Conservation (phyloP, 2,113 vertebrate species). For the Daboia siamensis region DNA sequence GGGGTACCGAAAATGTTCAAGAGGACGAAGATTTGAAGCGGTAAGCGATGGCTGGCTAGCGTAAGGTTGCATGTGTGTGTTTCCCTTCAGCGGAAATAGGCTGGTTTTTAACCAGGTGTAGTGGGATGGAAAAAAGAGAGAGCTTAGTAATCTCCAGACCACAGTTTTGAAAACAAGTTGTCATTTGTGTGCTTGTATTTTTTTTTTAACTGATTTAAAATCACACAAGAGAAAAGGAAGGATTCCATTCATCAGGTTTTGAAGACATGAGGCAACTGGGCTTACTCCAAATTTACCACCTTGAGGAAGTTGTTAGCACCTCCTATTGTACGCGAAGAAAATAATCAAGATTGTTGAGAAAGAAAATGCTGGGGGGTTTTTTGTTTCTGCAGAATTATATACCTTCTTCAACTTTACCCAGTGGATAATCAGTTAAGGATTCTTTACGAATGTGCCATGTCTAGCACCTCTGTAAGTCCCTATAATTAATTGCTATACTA, state of each 20-base stretch:
- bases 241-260: background rate
- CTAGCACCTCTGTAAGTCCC: slow-evolving; percentile 80
- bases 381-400: slow-evolving; percentile 77
- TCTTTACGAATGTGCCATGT: slow-evolving; percentile 80
- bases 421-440: slow-evolving; percentile 78
- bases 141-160: background rate
- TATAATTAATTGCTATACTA: background rate
- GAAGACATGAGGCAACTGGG: background rate
- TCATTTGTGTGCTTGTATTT: too few species aligned
- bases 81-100: background rate
- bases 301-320: background rate
- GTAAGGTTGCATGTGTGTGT: background rate
- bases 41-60: slow-evolving; percentile 55
- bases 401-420: slow-evolving; percentile 81
- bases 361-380: background rate
- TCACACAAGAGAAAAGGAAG: background rate
- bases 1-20: slow-evolving; percentile 54
- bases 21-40: slow-evolving; percentile 87
- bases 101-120: background rate
- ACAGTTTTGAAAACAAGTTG: too few species aligned
- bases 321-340: too few species aligned
- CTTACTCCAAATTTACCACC: background rate
- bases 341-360: background rate
- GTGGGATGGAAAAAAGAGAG: background rate
- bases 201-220: background rate